phyloP scores from a whole-genome alignment of 2,888 invertebrate species.

The Macaria liturata region DNA sequence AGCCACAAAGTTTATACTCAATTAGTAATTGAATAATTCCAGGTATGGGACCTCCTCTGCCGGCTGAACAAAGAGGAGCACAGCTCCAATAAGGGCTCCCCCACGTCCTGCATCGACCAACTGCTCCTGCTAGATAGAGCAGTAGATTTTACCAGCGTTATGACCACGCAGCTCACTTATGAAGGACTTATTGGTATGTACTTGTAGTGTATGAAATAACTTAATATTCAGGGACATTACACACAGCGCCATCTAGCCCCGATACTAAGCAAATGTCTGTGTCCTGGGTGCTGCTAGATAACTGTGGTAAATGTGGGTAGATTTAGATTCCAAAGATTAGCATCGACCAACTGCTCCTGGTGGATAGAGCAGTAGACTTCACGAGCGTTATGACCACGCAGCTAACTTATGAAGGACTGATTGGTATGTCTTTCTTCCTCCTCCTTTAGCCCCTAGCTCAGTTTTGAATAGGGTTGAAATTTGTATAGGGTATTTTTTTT shows the following conservation, averaged over 20 bases:
- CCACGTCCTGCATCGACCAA: conserved; percentile 91
- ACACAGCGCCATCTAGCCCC: no score
- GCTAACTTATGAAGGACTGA: conserved; percentile 97
- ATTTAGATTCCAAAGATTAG: no score
- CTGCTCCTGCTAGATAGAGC: conserved; percentile 95
- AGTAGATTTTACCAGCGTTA: conserved; percentile 95
- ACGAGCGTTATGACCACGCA: conserved; percentile 96
- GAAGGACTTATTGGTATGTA: conserved; percentile 93
- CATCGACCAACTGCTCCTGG: conserved; percentile 94
- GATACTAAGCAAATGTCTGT: no score
- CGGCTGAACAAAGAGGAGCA: conserved; percentile 88
- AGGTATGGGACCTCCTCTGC: conserved; percentile 93
- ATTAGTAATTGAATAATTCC: not conserved
- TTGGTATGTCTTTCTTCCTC: conserved; percentile 66
- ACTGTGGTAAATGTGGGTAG: no score
- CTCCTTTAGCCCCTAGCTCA: no score
- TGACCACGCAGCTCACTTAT: conserved; percentile 97
- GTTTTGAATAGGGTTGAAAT: no score
- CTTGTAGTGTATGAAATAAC: no score
- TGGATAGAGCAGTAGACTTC: conserved; percentile 96
- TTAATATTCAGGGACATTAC: no score
- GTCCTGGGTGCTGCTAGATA: no score
- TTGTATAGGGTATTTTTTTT: no score
- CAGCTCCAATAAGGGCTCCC: conserved; percentile 64
- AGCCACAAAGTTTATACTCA: no score